These are phyloP conservation scores for Pollenia angustigena DNA, from an alignment of 2,888 invertebrate genomes.

Conservation along the genomic window DNA sequence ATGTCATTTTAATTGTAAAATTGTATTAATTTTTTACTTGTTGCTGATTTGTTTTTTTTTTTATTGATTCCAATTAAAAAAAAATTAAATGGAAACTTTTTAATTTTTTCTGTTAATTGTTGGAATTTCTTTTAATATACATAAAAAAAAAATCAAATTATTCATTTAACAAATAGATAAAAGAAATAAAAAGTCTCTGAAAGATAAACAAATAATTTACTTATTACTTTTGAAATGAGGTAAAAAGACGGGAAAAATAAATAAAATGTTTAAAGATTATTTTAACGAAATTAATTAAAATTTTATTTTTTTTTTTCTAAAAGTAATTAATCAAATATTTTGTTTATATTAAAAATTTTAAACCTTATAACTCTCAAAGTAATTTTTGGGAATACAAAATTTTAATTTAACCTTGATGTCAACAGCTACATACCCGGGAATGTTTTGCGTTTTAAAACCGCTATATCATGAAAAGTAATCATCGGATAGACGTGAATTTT, in stretches of 20 bases:
- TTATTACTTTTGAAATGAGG: slow-evolving; percentile 10
- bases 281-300: not conserved
- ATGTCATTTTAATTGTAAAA: slow-evolving; percentile 47
- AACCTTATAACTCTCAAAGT: no score
- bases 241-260: not conserved
- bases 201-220: not conserved
- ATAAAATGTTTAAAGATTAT: not conserved
- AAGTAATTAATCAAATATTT: no score
- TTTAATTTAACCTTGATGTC: no score
- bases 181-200: slow-evolving; percentile 7
- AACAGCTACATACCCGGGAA: no score
- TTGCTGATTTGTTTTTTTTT: slow-evolving; percentile 33
- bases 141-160: slow-evolving; percentile 5
- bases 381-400: no score
- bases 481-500: no score
- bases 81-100: slow-evolving; percentile 21
- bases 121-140: slow-evolving; percentile 2
- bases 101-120: slow-evolving; percentile 22
- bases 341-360: no score
- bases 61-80: slow-evolving; percentile 9
- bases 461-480: no score
- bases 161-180: slow-evolving; percentile 11
- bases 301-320: no score
- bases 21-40: slow-evolving; percentile 42
- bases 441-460: no score